These are phyloP conservation scores for Oscheius sp. DNA, from an alignment of 1,140 invertebrate genomes.

Conservation along the genomic window DNA sequence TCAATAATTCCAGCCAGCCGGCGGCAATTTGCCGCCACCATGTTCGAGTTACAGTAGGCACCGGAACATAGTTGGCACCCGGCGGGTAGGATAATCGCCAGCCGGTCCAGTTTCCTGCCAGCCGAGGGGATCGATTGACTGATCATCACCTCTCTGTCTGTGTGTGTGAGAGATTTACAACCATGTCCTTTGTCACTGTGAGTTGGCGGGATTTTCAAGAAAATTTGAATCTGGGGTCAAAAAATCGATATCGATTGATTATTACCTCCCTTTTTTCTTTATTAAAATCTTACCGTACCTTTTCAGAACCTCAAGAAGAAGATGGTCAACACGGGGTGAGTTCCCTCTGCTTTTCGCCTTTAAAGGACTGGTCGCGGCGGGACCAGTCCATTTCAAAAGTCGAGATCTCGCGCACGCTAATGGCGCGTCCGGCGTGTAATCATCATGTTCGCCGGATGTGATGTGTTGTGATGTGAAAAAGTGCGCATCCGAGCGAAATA, in stretches of 20 bases:
- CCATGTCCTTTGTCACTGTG: not conserved
- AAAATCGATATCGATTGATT: no score
- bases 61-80: not conserved
- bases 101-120: not conserved
- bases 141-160: no score
- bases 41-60: not conserved
- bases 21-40: not conserved
- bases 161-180: not conserved
- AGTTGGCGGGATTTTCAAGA: no score
- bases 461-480: conserved; percentile 10
- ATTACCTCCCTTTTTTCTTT: not conserved
- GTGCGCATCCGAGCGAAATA: not conserved
- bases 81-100: not conserved
- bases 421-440: not conserved
- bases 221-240: no score
- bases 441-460: not conserved
- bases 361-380: not conserved
- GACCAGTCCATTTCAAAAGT: not conserved
- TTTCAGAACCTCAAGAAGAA: conserved; percentile 1
- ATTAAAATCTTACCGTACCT: not conserved
- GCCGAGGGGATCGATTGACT: no score
- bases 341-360: not conserved
- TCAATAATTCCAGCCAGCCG: not conserved
- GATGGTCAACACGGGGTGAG: not conserved
- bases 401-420: not conserved